These are phyloP conservation scores for Dendrocincla fuliginosa DNA, from an alignment of 2,797 vertebrate genomes.

Conservation along the genomic window DNA sequence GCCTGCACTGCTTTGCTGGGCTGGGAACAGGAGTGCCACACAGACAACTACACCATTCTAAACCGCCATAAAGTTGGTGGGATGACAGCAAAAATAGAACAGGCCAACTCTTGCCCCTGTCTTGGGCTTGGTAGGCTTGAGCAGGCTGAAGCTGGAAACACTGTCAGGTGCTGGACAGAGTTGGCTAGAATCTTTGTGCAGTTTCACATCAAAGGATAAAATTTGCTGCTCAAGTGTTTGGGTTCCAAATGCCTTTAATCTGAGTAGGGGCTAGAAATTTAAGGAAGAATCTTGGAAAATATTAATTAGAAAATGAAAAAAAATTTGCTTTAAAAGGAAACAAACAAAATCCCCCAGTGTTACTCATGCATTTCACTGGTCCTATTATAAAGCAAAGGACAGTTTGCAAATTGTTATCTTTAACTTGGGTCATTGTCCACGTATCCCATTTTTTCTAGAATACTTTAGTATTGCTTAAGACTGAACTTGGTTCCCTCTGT, in stretches of 20 bases:
- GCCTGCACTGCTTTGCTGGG: not conserved
- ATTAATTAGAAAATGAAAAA: not conserved
- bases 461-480: not conserved
- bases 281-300: not conserved
- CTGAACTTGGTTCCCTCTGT: not conserved
- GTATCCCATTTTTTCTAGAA: not conserved
- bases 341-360: not conserved
- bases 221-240: not conserved
- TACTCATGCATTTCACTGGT: not conserved
- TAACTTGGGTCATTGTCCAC: not conserved
- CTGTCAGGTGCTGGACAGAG: not conserved
- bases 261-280: not conserved
- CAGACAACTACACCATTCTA: not conserved
- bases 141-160: not conserved
- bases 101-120: not conserved
- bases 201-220: not conserved
- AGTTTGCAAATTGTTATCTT: not conserved
- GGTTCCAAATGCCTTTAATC: not conserved
- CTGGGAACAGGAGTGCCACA: not conserved
- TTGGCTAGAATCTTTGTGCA: not conserved
- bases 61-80: not conserved
- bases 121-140: not conserved
- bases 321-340: not conserved
- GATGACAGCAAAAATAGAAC: not conserved
- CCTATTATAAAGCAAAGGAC: not conserved